Base-by-base conservation (phyloP, 2,113 vertebrate genomes). In the Solenodon paradoxus region DNA sequence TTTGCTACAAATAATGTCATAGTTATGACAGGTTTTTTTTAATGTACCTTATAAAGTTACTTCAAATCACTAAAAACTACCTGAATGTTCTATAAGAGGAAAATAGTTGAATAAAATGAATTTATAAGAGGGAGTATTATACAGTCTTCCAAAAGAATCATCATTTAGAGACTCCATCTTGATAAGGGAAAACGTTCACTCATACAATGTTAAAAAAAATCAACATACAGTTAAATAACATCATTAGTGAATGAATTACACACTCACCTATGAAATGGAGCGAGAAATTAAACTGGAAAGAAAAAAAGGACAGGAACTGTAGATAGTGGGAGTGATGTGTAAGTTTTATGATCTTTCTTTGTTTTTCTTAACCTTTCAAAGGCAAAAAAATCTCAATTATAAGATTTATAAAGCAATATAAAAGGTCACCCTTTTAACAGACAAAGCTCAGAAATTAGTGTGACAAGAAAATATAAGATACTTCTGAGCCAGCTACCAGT, bases 331-430 rank as follows among this genome's bases (percentile, higher is more conserved):
- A n/a, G 16, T 45, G 19, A 49, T 68, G 3, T 61, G n/a, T 69
- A 9, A 71, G 15, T 81, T 35, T 92, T 51, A 84, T 4, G 15
- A 66, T 93, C 26, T 82, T 82, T 49, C n/a, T 87, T 85, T 92
- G 1, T 19, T 66, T 83, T 68, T 78, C 35, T 90, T 45, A 83
- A 38, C 15, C 63, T 95, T 93, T 75, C 75, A 95, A 92, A 89
- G 57, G 38, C 32, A 16, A 71, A 81, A 79, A 72, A 64, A 47
- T 24, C 26, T 42, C 35, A 38, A 64, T 90, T 79, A 11, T 75
- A 71, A 89, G 45, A 53, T 74, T 32, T 19, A 72, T n/a, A 93
- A 90, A 78, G 28, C 40, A 71, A 22, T 84, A 66, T 85, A 90
- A 63, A 64, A 40, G 64, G 64, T 7, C 16, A 77, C 35, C 1